Conservation (phyloP, 2,888 invertebrate genomes). For the Epinotia ramella region DNA sequence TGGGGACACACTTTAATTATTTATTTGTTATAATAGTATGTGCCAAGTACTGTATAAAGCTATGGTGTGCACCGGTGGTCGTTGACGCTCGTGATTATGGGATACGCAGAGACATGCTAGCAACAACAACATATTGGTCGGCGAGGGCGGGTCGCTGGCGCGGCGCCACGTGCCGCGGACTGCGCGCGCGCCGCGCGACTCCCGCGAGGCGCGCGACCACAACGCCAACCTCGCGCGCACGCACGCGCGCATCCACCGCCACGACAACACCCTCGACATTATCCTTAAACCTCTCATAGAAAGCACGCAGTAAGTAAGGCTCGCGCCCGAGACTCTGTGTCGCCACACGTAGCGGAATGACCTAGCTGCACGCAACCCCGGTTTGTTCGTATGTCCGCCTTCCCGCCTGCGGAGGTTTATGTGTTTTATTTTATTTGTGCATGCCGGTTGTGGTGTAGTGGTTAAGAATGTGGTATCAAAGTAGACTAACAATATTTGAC, state of each 20-base stretch:
- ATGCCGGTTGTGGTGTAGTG: slow-evolving; percentile 66
- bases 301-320: slow-evolving; percentile 85
- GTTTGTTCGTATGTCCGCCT: slow-evolving; percentile 61
- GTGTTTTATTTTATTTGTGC: slow-evolving; percentile 63
- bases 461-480: slow-evolving; percentile 53
- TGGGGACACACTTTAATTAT: slow-evolving; percentile 35
- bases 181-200: slow-evolving; percentile 54
- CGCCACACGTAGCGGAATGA: slow-evolving; percentile 77
- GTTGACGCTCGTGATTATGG: slow-evolving; percentile 75
- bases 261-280: slow-evolving; percentile 85
- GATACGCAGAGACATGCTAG: slow-evolving; percentile 85
- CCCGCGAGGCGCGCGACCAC: slow-evolving; percentile 65
- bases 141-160: slow-evolving; percentile 80
- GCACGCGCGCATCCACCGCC: slow-evolving; percentile 73
- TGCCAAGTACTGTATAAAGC: slow-evolving; percentile 50
- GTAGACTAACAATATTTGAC: slow-evolving; percentile 67
- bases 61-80: slow-evolving; percentile 75
- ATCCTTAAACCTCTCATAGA: slow-evolving; percentile 85
- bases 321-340: slow-evolving; percentile 66
- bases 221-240: slow-evolving; percentile 80
- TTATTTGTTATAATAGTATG: slow-evolving; percentile 18
- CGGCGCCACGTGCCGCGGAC: slow-evolving; percentile 77
- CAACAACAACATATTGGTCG: slow-evolving; percentile 85
- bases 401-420: slow-evolving; percentile 56
- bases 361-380: slow-evolving; percentile 76